A percentile compares a stretch with the other conserved stretches of the same genome.
phyloP scores from a whole-genome alignment of 2,797 vertebrate genomes.

The Poeciliopsis paucimaculata region DNA sequence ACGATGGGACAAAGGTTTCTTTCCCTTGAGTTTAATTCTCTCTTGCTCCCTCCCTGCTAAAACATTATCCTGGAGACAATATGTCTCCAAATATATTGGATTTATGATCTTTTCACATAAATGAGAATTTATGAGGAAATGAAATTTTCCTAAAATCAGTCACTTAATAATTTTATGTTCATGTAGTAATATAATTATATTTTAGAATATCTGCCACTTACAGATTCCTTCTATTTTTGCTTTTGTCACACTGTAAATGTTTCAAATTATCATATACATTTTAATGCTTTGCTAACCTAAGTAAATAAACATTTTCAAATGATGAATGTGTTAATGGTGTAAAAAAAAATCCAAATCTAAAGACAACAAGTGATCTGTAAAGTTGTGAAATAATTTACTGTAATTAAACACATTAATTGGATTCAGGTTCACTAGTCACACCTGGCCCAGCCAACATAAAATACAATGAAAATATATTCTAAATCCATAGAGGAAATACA shows the following conservation, averaged over 20 bases:
- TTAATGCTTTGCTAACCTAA: neutral
- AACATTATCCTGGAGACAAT: neutral
- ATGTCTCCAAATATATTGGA: neutral
- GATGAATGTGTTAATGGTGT: neutral
- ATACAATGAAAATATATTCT: neutral
- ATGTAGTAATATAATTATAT: neutral
- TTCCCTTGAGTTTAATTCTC: constrained; percentile 24
- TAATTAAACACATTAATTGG: neutral
- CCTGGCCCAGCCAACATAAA: neutral
- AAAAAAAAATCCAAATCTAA: too few relatives aligned
- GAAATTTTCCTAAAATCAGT: too few relatives aligned
- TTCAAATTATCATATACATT: neutral
- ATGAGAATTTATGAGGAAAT: too few relatives aligned
- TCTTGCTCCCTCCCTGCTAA: constrained; percentile 10
- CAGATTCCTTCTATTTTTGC: neutral
- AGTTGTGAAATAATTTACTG: neutral
- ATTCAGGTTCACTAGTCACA: neutral
- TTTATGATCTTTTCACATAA: neutral
- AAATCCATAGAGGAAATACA: neutral
- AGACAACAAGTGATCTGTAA: too few relatives aligned
- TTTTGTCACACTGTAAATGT: neutral
- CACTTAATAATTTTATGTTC: too few relatives aligned
- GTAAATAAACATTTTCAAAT: neutral
- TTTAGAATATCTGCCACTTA: neutral
- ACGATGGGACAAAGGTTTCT: constrained; percentile 24